Base-by-base conservation (phyloP, 2,888 invertebrate species). In the Dasypogon diadema region DNA sequence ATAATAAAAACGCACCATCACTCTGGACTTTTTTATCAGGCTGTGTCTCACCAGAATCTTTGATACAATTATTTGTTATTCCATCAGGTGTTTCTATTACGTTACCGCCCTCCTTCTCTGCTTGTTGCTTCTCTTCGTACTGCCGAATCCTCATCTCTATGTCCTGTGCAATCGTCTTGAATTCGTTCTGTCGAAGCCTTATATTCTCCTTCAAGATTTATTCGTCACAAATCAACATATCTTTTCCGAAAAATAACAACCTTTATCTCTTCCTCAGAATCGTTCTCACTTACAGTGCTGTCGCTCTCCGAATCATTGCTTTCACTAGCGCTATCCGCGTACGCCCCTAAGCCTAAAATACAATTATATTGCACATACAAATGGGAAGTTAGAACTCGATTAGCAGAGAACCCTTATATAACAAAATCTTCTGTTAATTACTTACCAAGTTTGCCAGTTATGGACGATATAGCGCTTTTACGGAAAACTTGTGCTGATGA, bases 371-470 rank as follows among this genome's bases (percentile, higher is more conserved):
- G 48, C 46, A 65, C 46, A 14, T 42, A 42, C 8, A 12, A 42
- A 12, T n/a, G 24, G 26, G 58, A 16, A 24, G n/a, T n/a, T n/a
- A n/a, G n/a, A n/a, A n/a, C n/a, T n/a, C n/a, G n/a, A n/a, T n/a
- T n/a, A n/a, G n/a, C n/a, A n/a, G n/a, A 42, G n/a, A 65, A 46
- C 46, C 65, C 65, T 12, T 42, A 46, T 65, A 22, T 6, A 46
- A 65, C 14, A 24, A 12, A 12, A 42, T 42, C 42, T 42, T 8
- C n/a, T 42, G 26, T 79, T 77, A 81, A 78, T 79, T 56, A 95
- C 96, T 97, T 91, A 97, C 96, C 96, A 86, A 97, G 92, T 86
- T 92, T 92, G 83, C 92, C 92, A 86, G 94, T 93, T 89, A 96
- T 91, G 90, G 95, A 93, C 88, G 95, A 93, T 89, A 95, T 92